These are phyloP conservation scores for Lathamus discolor DNA, from an alignment of 2,113 vertebrate species.

Conservation along the genomic window DNA sequence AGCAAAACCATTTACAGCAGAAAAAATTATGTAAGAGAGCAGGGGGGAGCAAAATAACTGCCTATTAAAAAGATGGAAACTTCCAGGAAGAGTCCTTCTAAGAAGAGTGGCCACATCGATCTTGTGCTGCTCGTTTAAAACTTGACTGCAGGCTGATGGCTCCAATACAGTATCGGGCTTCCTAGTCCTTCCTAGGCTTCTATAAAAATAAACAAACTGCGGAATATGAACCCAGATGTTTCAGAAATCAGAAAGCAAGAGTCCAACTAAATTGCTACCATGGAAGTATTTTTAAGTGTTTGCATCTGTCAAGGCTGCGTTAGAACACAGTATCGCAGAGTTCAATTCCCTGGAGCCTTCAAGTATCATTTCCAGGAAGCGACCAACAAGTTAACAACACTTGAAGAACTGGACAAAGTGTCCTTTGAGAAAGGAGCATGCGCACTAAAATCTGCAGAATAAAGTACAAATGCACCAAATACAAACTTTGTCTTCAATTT, in stretches of 20 bases:
- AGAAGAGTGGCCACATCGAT: not conserved
- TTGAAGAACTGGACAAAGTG: constrained; percentile 23
- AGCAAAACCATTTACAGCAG: not conserved
- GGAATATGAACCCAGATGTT: not conserved
- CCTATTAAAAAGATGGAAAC: not conserved
- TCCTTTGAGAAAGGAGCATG: constrained; percentile 5
- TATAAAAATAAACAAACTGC: not conserved
- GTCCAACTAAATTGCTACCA: not conserved
- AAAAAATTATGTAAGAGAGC: not conserved
- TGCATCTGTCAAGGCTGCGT: rapidly evolving
- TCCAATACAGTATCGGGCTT: not conserved
- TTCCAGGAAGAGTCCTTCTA: constrained; percentile 43
- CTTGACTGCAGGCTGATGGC: not conserved
- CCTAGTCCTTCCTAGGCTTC: not conserved
- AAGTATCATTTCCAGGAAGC: constrained; percentile 27
- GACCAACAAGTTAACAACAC: not conserved
- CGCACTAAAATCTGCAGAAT: rapidly evolving
- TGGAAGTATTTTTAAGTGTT: not conserved
- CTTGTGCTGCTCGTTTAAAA: not conserved
- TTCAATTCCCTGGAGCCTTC: not conserved
- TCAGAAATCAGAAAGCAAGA: constrained; percentile 5
- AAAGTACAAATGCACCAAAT: not conserved
- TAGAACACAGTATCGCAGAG: not conserved
- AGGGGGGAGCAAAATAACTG: not conserved
- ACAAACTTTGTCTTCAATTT: not conserved